Evolutionary conservation across 2,113 vertebrate genomes (phyloP), one percentile per base, ranked within the genome.

Genomic region (Marcusenius ussheri): DNA sequence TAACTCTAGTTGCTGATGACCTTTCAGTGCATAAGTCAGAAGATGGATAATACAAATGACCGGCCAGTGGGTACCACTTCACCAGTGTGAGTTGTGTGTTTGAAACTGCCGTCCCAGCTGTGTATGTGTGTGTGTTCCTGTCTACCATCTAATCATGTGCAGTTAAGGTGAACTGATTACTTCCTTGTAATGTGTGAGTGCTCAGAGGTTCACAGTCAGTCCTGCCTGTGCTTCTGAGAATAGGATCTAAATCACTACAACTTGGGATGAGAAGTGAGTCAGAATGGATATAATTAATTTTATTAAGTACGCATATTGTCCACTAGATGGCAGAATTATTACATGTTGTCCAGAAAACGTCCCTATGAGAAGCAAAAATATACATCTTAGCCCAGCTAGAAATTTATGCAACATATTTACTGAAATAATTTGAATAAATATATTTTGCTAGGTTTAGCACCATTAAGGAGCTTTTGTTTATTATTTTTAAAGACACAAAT

Each of bases 281-380:
- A 66, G 58, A 84, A 45, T 45, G 53, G 53, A 62, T 27, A 24
- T 45, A 24, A 66, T 45, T 1, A 24, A 46, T 49, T 66, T 27
- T 31, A 39, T 70, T 2, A 42, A 15, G 45, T 74, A 45, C 7
- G 13, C 9, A 49, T 31, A 49, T 35, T 27, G 19, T 88, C 80
- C 91, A 91, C 89, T 89, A 91, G 89, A 86, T n/a, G 88, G 77
- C 89, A 89, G 85, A n/a, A 50, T 49, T 3, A 42, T 11, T 42
- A 51, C 46, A 84, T 47, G 21, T 58, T 87, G 47, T 46, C 13
- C 56, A 13, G 24, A 87, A n/a, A 15, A 58, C 1, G 35, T 86
- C 49, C 3, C 50, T 58, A 31, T 39, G 2, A 24, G 87, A 31
- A 88, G 35, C 53, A 88, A 74, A 45, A 27, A 35, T 47, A 35